phyloP scores from a whole-genome alignment of 2,888 invertebrate genomes.

The Ornithoptera priamus region DNA sequence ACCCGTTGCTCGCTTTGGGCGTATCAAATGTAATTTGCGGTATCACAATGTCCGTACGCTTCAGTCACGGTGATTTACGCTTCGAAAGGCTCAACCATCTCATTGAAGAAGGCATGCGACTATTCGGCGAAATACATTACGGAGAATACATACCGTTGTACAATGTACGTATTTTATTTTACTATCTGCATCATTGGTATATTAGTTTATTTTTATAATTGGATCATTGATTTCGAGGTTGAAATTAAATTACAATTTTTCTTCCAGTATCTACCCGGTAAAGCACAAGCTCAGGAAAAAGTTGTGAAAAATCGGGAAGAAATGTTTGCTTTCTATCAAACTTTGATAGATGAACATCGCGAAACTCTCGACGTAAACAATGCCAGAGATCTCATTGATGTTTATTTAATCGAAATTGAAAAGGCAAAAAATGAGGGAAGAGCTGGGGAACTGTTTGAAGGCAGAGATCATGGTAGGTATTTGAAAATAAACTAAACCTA shows the following conservation, averaged over 20 bases:
- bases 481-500: too few species aligned
- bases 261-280: constrained; percentile 80
- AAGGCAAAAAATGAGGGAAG: constrained; percentile 89
- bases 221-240: background rate
- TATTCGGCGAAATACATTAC: constrained; percentile 90
- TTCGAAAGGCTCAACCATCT: constrained; percentile 90
- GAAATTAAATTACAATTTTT: background rate
- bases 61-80: constrained; percentile 86
- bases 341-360: constrained; percentile 90
- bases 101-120: constrained; percentile 94
- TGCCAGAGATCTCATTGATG: constrained; percentile 91
- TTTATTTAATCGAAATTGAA: constrained; percentile 91
- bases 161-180: constrained; percentile 61
- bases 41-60: constrained; percentile 93
- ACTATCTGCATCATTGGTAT: background rate
- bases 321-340: constrained; percentile 91
- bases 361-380: constrained; percentile 86
- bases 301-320: constrained; percentile 87
- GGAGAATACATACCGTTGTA: constrained; percentile 92
- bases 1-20: constrained; percentile 87
- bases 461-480: constrained; percentile 89
- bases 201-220: background rate
- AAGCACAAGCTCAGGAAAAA: constrained; percentile 81
- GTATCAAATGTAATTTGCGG: constrained; percentile 95
- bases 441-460: constrained; percentile 87